Evolutionary conservation across 2,113 vertebrate species (phyloP).

Genomic region (Struthio camelus): DNA sequence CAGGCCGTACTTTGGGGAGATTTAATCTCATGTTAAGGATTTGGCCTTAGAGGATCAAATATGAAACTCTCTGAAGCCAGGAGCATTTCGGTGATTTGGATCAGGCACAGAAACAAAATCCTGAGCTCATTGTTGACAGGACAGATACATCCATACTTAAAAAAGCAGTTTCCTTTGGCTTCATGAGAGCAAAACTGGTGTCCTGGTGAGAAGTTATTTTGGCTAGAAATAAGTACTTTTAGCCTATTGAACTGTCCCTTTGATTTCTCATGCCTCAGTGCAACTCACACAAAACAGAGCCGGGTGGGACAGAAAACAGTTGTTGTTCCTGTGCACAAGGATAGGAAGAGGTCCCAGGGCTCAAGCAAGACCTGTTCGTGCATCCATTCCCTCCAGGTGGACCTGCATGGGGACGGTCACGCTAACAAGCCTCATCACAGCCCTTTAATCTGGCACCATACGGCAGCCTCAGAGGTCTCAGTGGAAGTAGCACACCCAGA

Average conservation of each 20-base stretch:
- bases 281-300: background rate
- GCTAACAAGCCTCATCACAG: background rate
- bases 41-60: background rate
- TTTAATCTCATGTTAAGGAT: background rate
- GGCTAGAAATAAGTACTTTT: background rate
- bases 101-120: background rate
- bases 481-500: background rate
- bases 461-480: accelerated
- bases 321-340: background rate
- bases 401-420: background rate
- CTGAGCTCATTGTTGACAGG: background rate
- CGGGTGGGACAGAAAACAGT: background rate
- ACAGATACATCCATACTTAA: accelerated
- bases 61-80: background rate
- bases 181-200: background rate
- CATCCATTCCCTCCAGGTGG: background rate
- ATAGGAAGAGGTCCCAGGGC: background rate
- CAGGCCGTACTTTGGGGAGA: background rate
- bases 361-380: background rate
- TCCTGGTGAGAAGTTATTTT: background rate
- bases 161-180: background rate
- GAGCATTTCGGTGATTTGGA: background rate
- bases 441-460: accelerated
- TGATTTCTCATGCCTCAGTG: background rate
- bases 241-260: background rate